Evolutionary conservation across 2,888 invertebrate genomes (phyloP).

Genomic region (Sminthurinus aureus): DNA sequence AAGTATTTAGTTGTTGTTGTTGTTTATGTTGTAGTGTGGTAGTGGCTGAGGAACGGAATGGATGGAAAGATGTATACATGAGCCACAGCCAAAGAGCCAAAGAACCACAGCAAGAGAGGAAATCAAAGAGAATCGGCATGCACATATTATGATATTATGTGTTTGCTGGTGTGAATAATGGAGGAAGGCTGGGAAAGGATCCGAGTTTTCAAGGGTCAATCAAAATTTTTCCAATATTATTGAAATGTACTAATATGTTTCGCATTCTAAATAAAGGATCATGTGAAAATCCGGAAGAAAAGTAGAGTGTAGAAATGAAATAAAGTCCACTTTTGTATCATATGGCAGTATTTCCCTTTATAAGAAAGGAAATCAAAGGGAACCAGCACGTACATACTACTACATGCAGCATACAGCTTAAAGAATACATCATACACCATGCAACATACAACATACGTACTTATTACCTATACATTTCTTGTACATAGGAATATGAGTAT

Average conservation of each 20-base stretch:
- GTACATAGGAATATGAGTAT: conserved; percentile 11
- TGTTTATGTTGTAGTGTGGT: too few species aligned
- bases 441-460: too few species aligned
- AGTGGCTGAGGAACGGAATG: too few species aligned
- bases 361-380: too few species aligned
- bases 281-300: conserved; percentile 21
- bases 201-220: conserved; percentile 24
- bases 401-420: not conserved
- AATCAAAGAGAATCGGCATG: too few species aligned
- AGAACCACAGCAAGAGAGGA: too few species aligned
- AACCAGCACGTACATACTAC: not conserved
- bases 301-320: conserved; percentile 53
- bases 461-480: not conserved
- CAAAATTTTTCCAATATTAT: not conserved
- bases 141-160: too few species aligned
- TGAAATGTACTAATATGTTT: not conserved
- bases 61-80: too few species aligned
- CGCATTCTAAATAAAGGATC: conserved; percentile 30
- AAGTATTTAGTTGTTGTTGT: too few species aligned
- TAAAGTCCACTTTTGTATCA: conserved; percentile 57
- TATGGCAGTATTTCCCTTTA: conserved; percentile 56
- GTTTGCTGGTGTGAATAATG: conserved; percentile 37
- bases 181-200: conserved; percentile 34
- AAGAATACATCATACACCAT: not conserved
- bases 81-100: too few species aligned